Percentiles rank a stretch among this genome's conserved stretches.
Conservation (phyloP, 2,113 vertebrate species). For the Alectura lathami region DNA sequence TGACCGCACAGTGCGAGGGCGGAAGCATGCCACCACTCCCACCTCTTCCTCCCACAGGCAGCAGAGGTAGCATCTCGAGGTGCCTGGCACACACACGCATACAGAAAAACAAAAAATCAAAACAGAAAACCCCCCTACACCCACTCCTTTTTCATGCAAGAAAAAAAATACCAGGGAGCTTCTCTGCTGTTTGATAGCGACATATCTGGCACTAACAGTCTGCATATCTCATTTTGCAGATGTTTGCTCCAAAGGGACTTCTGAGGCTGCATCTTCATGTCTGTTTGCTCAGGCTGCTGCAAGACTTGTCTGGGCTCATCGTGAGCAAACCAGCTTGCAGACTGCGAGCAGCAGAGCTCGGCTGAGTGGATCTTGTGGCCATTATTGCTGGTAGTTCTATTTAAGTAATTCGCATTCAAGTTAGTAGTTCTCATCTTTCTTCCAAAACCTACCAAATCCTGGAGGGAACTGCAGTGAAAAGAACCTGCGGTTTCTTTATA, state of each 20-base stretch:
- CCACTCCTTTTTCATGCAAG: not conserved
- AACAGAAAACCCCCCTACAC: not conserved
- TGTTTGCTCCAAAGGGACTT: not conserved
- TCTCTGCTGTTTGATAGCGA: not conserved
- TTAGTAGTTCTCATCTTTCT: not conserved
- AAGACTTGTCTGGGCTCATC: not conserved
- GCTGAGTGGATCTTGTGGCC: not conserved
- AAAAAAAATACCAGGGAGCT: not conserved
- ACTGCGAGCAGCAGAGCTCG: not conserved
- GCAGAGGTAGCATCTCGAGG: not conserved
- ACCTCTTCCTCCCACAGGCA: not conserved
- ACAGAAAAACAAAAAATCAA: not conserved
- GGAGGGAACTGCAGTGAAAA: not conserved
- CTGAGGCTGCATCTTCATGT: not conserved
- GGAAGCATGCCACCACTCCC: not conserved
- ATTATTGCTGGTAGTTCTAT: not conserved
- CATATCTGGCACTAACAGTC: not conserved
- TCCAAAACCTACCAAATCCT: not conserved
- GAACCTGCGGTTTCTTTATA: not conserved
- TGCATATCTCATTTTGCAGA: not conserved
- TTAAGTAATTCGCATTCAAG: not conserved
- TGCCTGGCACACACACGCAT: not conserved
- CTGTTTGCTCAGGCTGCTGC: not conserved
- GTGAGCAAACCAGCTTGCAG: not conserved
- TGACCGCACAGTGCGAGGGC: accelerated